These are phyloP conservation scores for Oenanthe melanoleuca DNA, from an alignment of 2,113 vertebrate species.

Conservation along the genomic window DNA sequence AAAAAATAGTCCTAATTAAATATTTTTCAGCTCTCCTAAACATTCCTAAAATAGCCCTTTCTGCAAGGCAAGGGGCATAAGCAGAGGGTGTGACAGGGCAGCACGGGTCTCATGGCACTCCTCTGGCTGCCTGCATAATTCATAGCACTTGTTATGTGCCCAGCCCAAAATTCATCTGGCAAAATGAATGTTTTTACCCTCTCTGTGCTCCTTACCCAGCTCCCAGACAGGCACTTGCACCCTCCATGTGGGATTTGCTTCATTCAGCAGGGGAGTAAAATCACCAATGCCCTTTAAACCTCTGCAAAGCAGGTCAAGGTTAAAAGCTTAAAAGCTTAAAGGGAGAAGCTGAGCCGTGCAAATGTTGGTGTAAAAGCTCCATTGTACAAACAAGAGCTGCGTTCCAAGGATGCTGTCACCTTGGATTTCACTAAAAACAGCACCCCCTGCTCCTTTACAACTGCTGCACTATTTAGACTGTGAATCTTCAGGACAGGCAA, in stretches of 20 bases:
- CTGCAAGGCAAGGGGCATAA: background rate
- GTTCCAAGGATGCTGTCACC: constrained; percentile 30
- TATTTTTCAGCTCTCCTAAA: background rate
- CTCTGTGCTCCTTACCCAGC: background rate
- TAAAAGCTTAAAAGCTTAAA: constrained; percentile 45
- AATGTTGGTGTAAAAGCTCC: constrained; percentile 29
- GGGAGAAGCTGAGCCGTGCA: background rate
- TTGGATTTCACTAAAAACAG: constrained; percentile 33
- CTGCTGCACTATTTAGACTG: background rate
- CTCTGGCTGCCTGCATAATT: background rate
- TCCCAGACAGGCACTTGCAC: background rate
- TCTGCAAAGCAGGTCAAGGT: background rate
- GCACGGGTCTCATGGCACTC: background rate
- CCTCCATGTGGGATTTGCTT: background rate
- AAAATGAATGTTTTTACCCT: background rate
- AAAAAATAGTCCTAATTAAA: constrained; percentile 30
- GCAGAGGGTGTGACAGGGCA: fast-evolving
- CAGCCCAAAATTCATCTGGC: background rate
- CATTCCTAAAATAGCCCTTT: constrained; percentile 3
- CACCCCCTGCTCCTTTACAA: background rate
- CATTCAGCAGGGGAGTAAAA: background rate
- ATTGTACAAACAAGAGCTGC: background rate
- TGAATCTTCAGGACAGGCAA: background rate
- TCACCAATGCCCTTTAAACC: background rate
- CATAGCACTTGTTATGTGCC: background rate